These are phyloP conservation scores for Cyrtorhinus lividipennis DNA, from an alignment of 1,140 invertebrate genomes.

Conservation along the genomic window DNA sequence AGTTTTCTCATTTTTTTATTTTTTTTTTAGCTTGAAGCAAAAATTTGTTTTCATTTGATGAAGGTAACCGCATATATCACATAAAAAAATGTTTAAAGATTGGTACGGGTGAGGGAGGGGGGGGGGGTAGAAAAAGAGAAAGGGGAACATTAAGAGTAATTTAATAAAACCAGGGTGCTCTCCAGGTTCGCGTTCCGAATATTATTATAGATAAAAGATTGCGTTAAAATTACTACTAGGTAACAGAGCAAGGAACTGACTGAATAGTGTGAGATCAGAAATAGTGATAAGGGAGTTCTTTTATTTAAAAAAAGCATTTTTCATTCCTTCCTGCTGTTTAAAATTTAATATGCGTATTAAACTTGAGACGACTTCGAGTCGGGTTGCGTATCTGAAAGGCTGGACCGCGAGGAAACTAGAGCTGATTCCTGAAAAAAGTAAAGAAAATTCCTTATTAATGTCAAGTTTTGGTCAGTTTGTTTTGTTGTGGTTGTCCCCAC, in stretches of 20 bases:
- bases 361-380: constrained; percentile 25
- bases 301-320: background rate
- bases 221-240: background rate
- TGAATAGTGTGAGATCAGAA: constrained; percentile 17
- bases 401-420: constrained; percentile 16
- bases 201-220: background rate
- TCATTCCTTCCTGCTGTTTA: no score
- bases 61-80: constrained; percentile 13
- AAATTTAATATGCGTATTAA: constrained; percentile 20
- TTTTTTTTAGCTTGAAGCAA: constrained; percentile 11
- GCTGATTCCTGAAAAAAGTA: constrained; percentile 20
- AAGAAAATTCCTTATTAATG: constrained; percentile 5
- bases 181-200: no score
- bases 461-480: no score
- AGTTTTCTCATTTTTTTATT: no score
- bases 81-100: no score
- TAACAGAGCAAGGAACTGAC: constrained; percentile 19
- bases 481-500: no score
- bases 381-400: constrained; percentile 19
- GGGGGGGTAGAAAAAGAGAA: no score
- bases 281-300: constrained; percentile 1
- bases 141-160: no score
- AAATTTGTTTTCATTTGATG: background rate
- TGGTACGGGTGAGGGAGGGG: no score
- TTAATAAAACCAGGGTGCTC: background rate